Evolutionary conservation across 1,140 invertebrate species (phyloP).

Genomic region (Drosophila mojavensis): DNA sequence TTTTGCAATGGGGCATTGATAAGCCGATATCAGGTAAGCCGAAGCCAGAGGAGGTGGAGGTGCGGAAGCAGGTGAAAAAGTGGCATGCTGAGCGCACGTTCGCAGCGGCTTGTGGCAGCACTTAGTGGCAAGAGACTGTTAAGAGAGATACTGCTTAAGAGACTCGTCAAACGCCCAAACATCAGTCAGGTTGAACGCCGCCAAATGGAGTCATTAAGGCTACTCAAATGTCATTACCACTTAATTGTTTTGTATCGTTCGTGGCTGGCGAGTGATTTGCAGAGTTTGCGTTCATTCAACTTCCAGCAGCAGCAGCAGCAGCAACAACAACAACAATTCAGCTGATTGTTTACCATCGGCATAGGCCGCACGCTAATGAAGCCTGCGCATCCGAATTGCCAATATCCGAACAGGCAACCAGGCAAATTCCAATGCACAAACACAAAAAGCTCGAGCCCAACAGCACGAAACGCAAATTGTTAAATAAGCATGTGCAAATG

Average conservation of each 20-base stretch:
- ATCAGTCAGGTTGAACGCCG: slow-evolving; percentile 13
- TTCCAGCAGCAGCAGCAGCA: background rate
- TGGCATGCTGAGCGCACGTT: background rate
- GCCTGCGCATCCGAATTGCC: slow-evolving; percentile 16
- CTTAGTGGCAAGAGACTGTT: background rate
- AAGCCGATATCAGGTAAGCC: slow-evolving; percentile 7
- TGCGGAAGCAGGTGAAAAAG: background rate
- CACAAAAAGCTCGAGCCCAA: background rate
- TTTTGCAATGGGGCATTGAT: slow-evolving; percentile 13
- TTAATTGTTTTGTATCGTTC: slow-evolving; percentile 35
- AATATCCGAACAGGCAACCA: slow-evolving; percentile 14
- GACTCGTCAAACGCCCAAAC: slow-evolving; percentile 15
- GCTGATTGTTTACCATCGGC: slow-evolving; percentile 13
- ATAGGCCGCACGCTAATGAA: slow-evolving; percentile 1
- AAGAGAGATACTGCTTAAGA: background rate
- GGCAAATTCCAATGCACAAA: slow-evolving; percentile 7
- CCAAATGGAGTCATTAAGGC: slow-evolving; percentile 43
- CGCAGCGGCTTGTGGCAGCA: background rate
- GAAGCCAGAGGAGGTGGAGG: background rate
- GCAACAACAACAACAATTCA: background rate
- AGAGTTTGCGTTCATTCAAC: slow-evolving; percentile 41
- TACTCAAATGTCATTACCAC: slow-evolving; percentile 44
- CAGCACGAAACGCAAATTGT: slow-evolving; percentile 3
- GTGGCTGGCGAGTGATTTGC: slow-evolving; percentile 20
- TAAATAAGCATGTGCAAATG: slow-evolving; percentile 44